phyloP scores from a whole-genome alignment of 1,140 invertebrate genomes.

The Ostrea denselamellosa region DNA sequence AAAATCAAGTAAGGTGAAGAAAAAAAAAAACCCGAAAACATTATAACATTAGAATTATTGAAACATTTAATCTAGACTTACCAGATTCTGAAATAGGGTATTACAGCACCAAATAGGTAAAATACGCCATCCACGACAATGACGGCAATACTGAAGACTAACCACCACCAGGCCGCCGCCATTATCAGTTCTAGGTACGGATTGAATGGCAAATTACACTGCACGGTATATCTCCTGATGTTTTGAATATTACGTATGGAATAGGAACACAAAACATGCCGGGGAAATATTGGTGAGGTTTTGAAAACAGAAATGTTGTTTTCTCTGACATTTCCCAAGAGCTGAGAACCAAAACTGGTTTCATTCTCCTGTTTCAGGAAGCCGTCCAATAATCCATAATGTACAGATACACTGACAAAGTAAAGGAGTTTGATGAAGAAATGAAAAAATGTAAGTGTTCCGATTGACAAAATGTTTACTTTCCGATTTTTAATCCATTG shows the following conservation, averaged over 20 bases:
- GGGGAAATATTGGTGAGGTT: neutral
- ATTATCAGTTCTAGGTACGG: neutral
- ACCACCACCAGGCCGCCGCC: slow-evolving; percentile 8
- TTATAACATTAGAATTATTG: neutral
- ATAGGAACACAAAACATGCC: neutral
- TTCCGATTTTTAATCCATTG: slow-evolving; percentile 3
- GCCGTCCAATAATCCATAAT: neutral
- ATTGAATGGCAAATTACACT: neutral
- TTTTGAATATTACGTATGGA: neutral
- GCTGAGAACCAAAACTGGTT: slow-evolving; percentile 16
- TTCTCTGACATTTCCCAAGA: neutral
- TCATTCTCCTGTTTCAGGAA: slow-evolving; percentile 4
- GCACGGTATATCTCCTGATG: neutral
- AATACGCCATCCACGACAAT: neutral
- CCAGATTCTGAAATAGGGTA: neutral
- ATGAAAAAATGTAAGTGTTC: neutral
- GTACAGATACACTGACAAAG: neutral
- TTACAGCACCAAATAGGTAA: neutral
- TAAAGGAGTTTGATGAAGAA: neutral
- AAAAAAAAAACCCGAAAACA: no score
- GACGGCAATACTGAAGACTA: neutral
- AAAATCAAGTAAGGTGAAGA: no score
- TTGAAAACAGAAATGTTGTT: neutral
- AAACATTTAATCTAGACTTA: neutral
- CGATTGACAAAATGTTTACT: neutral